Percentiles rank a stretch among this genome's conserved stretches.
Conservation (phyloP, 2,113 vertebrate genomes). For the Tragelaphus scriptus region DNA sequence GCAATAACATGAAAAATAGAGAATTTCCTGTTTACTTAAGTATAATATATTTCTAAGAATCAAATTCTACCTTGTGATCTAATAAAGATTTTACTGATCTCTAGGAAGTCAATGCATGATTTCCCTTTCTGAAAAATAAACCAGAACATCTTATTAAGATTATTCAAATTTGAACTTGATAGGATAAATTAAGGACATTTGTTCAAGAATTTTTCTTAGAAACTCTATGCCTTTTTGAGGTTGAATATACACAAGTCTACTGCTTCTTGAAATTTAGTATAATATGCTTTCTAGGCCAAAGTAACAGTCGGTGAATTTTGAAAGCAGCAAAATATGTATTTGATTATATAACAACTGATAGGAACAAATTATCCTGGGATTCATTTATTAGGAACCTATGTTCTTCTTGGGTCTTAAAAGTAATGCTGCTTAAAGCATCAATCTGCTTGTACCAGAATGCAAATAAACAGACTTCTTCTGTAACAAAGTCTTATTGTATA, state of each 20-base stretch:
- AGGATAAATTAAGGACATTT: background rate
- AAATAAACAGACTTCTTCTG: background rate
- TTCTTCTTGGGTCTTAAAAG: slow-evolving; percentile 18
- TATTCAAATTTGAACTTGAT: slow-evolving; percentile 12
- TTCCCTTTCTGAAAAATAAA: slow-evolving; percentile 13
- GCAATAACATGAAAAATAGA: background rate
- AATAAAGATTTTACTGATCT: background rate
- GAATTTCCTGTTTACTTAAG: background rate
- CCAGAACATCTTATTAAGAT: background rate
- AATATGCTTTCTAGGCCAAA: background rate
- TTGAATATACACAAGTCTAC: background rate
- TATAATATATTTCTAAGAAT: slow-evolving; percentile 7
- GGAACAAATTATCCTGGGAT: background rate
- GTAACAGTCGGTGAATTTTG: background rate
- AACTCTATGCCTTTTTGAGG: background rate
- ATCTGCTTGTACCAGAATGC: background rate
- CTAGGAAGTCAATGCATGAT: background rate
- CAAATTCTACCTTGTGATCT: background rate
- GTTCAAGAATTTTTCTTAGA: background rate
- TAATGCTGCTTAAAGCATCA: background rate
- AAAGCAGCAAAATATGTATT: slow-evolving; percentile 17
- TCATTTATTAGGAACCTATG: slow-evolving; percentile 13
- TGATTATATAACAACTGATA: slow-evolving; percentile 1
- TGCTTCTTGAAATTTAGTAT: background rate
- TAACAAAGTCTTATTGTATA: background rate